These are phyloP conservation scores for Dendrocopos noguchii DNA, from an alignment of 2,113 vertebrate species.

Conservation along the genomic window DNA sequence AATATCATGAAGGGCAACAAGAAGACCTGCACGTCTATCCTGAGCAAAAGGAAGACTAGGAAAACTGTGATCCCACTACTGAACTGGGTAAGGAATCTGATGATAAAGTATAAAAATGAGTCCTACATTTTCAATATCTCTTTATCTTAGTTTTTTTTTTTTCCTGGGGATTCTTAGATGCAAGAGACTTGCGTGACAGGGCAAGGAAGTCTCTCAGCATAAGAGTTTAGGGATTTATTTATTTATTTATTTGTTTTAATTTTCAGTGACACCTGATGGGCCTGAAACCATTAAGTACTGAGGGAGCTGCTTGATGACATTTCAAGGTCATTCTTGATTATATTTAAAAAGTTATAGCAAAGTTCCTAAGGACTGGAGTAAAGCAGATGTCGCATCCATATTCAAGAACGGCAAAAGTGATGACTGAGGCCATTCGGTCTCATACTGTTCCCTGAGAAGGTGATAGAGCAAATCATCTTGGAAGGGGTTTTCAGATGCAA, in stretches of 20 bases:
- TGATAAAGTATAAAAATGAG: neutral
- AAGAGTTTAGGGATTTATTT: neutral
- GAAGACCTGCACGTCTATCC: neutral
- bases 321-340: neutral
- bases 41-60: neutral
- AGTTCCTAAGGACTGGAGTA: no score
- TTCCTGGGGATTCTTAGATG: neutral
- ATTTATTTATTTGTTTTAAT: neutral
- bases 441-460: neutral
- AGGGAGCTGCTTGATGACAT: neutral
- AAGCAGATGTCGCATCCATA: neutral
- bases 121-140: neutral
- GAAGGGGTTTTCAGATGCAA: neutral
- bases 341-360: neutral
- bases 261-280: neutral
- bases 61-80: no score
- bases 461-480: neutral
- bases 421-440: neutral
- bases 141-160: neutral
- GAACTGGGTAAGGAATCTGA: neutral
- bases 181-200: neutral
- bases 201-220: neutral
- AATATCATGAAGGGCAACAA: neutral
- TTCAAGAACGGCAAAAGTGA: neutral
- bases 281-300: neutral